Base-by-base conservation (phyloP, 2,888 invertebrate genomes). In the Diaperis boleti region DNA sequence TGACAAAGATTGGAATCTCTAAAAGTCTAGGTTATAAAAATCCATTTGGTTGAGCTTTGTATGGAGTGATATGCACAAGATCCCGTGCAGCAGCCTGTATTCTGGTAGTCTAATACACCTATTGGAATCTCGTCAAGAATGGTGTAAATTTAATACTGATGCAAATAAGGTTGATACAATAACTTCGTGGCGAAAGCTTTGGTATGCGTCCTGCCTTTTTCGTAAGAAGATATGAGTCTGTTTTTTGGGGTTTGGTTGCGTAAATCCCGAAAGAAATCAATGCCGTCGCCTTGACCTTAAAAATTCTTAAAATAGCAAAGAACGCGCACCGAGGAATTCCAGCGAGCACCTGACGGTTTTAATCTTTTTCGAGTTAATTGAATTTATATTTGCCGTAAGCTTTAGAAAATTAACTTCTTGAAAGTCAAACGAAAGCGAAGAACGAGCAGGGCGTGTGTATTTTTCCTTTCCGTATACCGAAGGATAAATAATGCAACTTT, bases 381-480 rank as follows among this genome's bases (percentile, higher is more conserved):
- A 54, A 41, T 54, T 41, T 41, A 54, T 29, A 54, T 54, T 52
- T 37, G 20, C 52, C 52, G 52, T 52, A 52, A 37, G 52, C 37
- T 52, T 18, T 33, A 52, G 37, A 37, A 50, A 59, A 57, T 62
- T 65, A 37, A 60, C 42, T 59, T 60, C 59, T 61, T 64, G 59
- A 67, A 62, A 66, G 59, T 60, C 55, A 42, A 61, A 59, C 44
- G 61, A 66, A 65, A 66, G 62, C 62, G 22, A 35, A 15, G 55
- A 55, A 64, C 44, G 17, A 39, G 26, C 54, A 59, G 62, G 66
- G 66, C 52, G 68, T 66, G 62, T 39, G 54, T 26, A 33, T 55
- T 55, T 55, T 55, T 50, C 18, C 33, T 50, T 50, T 55, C 17
- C 22, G 44, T 20, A 31, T 17, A 44, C 6, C 26, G 31, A 55